Evolutionary conservation across 2,113 vertebrate species (phyloP).

Genomic region (Phainopepla nitens): DNA sequence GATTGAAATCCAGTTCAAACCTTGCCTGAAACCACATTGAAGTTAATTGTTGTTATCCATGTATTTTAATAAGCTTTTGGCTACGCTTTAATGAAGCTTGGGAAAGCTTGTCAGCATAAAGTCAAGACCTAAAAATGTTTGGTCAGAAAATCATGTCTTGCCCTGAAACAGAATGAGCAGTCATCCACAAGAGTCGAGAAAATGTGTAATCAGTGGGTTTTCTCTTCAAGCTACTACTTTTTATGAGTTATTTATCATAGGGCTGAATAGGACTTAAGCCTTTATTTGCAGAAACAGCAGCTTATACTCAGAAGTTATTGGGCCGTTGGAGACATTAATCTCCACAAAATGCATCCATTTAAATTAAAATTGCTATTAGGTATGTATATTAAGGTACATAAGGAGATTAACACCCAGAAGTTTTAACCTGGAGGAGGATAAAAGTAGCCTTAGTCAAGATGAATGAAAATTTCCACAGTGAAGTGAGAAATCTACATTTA

Average conservation of each 20-base stretch:
- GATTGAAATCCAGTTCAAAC: background rate
- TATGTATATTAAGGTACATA: background rate
- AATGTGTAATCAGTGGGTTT: background rate
- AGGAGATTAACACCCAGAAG: background rate
- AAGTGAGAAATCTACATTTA: background rate
- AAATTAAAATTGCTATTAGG: background rate
- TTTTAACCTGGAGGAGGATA: background rate
- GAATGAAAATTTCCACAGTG: background rate
- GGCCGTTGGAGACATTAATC: background rate
- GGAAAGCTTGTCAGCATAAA: background rate
- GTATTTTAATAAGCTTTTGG: constrained; percentile 17
- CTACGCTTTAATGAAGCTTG: background rate
- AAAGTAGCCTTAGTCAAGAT: background rate
- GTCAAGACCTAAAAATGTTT: background rate
- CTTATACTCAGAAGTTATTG: background rate
- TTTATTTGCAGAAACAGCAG: background rate
- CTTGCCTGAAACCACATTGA: background rate
- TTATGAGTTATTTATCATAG: background rate
- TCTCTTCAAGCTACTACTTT: background rate
- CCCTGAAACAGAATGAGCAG: background rate
- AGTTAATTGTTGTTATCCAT: constrained; percentile 3
- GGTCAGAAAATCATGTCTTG: background rate
- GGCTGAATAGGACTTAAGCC: background rate
- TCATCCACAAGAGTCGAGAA: background rate
- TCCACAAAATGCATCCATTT: background rate